These are phyloP conservation scores for Falco cherrug DNA, from an alignment of 2,797 vertebrate species.

Conservation along the genomic window DNA sequence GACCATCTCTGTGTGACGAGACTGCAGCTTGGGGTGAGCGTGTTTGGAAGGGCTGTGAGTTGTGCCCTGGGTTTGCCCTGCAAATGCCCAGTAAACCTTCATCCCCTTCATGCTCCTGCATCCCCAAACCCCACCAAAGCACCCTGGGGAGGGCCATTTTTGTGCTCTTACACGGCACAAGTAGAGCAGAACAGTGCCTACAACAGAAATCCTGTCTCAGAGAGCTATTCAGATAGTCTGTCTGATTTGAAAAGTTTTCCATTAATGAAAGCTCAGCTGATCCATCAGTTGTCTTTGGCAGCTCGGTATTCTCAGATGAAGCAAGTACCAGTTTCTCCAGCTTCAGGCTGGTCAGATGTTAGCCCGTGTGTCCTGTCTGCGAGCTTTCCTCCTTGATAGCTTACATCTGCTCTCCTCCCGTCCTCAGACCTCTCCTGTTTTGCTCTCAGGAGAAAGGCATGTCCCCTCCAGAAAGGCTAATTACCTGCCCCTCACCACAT, in stretches of 20 bases:
- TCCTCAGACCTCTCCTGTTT: not conserved
- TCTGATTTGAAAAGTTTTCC: not conserved
- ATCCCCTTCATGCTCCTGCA: not conserved
- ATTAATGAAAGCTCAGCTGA: not conserved
- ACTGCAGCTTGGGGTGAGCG: not conserved
- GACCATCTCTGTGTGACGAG: not conserved
- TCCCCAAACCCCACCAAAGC: not conserved
- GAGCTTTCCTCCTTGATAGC: not conserved
- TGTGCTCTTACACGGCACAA: not conserved
- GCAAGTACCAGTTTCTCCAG: not conserved
- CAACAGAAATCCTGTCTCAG: not conserved
- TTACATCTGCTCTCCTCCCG: slow-evolving; percentile 42
- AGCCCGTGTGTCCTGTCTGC: not conserved
- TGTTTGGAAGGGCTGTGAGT: not conserved
- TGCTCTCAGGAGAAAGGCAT: slow-evolving; percentile 45
- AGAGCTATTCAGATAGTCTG: not conserved
- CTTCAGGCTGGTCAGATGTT: not conserved
- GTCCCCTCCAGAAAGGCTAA: slow-evolving; percentile 33
- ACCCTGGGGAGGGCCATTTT: not conserved
- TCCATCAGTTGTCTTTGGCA: not conserved
- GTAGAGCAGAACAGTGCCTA: not conserved
- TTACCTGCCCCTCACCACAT: slow-evolving; percentile 13
- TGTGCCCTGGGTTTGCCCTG: not conserved
- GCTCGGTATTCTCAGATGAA: not conserved
- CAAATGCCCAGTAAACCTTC: accelerated